Evolutionary conservation across 2,113 vertebrate genomes (phyloP).

Genomic region (Aptenodytes forsteri): DNA sequence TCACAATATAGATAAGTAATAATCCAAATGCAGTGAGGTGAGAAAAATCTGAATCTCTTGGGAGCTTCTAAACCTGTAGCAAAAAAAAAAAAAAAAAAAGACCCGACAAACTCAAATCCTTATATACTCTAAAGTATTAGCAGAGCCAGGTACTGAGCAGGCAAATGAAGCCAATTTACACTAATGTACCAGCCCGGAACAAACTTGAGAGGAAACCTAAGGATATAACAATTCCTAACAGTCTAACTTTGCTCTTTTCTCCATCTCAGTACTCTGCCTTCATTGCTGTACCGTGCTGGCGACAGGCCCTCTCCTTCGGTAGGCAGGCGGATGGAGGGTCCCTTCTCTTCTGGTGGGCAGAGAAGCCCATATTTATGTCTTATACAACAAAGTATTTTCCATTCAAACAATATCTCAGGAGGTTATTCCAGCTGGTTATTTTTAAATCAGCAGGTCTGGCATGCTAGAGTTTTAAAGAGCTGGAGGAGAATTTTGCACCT

Average conservation of each 20-base stretch:
- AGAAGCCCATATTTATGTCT: background rate
- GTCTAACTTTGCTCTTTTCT: background rate
- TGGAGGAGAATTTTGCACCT: background rate
- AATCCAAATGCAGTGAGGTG: conserved; percentile 16
- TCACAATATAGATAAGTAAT: conserved; percentile 24
- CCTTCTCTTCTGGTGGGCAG: background rate
- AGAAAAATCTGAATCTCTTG: conserved; percentile 12
- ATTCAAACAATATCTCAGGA: background rate
- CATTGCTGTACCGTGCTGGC: background rate
- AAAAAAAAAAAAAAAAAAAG: background rate
- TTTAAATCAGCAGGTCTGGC: background rate
- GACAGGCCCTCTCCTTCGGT: background rate
- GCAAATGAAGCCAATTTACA: background rate
- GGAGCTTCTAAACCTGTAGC: conserved; percentile 28
- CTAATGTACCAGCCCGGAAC: background rate
- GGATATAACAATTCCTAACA: background rate
- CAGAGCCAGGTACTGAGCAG: background rate
- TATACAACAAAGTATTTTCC: background rate
- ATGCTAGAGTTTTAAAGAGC: background rate
- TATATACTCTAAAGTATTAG: background rate
- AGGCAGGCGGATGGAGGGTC: background rate
- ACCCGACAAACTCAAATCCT: background rate
- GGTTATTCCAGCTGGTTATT: background rate
- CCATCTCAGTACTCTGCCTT: background rate
- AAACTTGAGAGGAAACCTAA: background rate